A percentile compares a stretch with the other conserved stretches of the same genome.
phyloP scores from a whole-genome alignment of 2,797 vertebrate species.

The Apogon talboti region DNA sequence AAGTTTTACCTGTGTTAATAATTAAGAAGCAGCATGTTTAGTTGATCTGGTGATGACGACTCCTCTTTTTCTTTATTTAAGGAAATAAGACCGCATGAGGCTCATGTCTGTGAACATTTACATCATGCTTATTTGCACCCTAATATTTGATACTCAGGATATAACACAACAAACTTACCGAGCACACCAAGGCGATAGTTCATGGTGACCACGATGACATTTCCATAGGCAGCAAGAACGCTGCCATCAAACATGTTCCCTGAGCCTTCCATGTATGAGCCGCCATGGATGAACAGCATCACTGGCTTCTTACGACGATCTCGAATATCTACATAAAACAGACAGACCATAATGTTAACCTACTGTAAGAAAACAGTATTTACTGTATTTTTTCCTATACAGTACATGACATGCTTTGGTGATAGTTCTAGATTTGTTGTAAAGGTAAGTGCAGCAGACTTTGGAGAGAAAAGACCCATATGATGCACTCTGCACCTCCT shows the following conservation, averaged over 20 bases:
- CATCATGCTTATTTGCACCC: constrained; percentile 1
- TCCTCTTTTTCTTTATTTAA: no score
- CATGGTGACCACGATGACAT: constrained; percentile 94
- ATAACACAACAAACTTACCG: constrained; percentile 84
- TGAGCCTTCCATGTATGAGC: constrained; percentile 97
- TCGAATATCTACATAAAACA: constrained; percentile 88
- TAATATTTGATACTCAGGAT: not conserved
- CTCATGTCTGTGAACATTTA: not conserved
- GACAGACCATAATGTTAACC: constrained; percentile 20
- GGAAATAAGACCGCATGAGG: not conserved
- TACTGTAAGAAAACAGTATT: not conserved
- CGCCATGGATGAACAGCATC: constrained; percentile 97
- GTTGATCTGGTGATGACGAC: no score
- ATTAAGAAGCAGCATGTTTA: no score
- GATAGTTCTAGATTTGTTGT: no score
- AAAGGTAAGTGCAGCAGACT: no score
- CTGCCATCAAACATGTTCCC: constrained; percentile 97
- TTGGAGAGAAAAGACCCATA: not conserved
- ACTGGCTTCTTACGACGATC: constrained; percentile 95
- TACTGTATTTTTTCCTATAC: not conserved
- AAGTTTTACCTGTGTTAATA: no score
- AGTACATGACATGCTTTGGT: not conserved
- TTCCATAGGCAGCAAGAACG: constrained; percentile 93
- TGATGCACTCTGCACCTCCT: constrained; percentile 11
- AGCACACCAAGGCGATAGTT: constrained; percentile 97